Conservation (phyloP, 2,888 invertebrate species). For the Folsomia manolachei region DNA sequence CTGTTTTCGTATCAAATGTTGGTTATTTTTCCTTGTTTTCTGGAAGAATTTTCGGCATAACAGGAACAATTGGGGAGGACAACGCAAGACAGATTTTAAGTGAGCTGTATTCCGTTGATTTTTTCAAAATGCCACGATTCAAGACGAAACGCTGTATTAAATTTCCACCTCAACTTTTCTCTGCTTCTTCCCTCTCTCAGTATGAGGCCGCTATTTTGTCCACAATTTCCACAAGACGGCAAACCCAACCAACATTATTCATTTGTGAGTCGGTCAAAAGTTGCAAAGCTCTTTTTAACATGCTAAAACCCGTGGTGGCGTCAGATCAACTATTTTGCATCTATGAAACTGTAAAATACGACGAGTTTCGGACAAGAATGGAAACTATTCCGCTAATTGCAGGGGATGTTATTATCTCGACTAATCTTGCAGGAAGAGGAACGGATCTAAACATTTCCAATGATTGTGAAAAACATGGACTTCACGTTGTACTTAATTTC, state of each 20-base stretch:
- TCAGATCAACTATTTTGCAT: background rate
- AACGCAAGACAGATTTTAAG: background rate
- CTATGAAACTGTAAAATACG: background rate
- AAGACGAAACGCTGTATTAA: background rate
- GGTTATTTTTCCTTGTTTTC: background rate
- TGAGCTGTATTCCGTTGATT: background rate
- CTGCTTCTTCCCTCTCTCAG: background rate
- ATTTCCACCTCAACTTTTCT: background rate
- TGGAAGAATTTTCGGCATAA: background rate
- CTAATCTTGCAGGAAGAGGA: constrained; percentile 13
- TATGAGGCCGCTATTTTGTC: background rate
- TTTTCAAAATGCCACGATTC: background rate
- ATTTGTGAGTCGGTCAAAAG: background rate
- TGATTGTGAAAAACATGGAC: background rate
- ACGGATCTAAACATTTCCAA: background rate
- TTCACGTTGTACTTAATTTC: constrained; percentile 1
- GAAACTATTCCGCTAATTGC: background rate
- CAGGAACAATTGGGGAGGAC: background rate
- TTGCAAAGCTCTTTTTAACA: background rate
- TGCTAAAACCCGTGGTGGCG: background rate
- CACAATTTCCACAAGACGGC: background rate
- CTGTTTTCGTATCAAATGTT: constrained; percentile 18
- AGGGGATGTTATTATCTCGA: background rate
- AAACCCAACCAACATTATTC: background rate
- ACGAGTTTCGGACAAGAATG: background rate